A percentile compares a stretch with the other conserved stretches of the same genome.
Conservation (phyloP, 2,113 vertebrate genomes). For the Chlamydotis undulata region DNA sequence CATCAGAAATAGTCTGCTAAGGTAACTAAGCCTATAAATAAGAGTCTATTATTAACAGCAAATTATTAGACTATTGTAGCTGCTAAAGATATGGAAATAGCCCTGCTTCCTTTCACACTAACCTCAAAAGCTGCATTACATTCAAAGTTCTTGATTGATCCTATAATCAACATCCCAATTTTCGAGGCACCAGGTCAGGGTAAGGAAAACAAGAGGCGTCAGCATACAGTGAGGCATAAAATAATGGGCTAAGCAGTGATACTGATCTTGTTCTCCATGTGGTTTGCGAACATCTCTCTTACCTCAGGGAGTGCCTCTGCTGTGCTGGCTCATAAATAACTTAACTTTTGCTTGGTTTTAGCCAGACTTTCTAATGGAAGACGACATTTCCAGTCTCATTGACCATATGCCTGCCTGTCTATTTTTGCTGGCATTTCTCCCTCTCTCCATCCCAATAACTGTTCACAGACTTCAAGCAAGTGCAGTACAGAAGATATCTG, state of each 20-base stretch:
- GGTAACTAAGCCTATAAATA: neutral
- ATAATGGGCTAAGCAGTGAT: neutral
- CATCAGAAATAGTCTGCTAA: neutral
- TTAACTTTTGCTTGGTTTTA: neutral
- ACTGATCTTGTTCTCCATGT: neutral
- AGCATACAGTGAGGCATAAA: neutral
- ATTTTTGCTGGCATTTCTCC: neutral
- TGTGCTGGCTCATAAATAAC: neutral
- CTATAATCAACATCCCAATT: neutral
- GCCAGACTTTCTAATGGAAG: neutral
- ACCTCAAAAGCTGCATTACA: neutral
- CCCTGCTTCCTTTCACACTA: neutral
- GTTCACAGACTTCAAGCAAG: neutral
- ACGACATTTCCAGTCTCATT: neutral
- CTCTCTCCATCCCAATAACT: neutral
- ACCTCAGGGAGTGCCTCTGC: neutral
- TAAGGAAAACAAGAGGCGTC: neutral
- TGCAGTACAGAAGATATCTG: neutral
- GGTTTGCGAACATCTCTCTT: neutral
- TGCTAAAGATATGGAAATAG: neutral
- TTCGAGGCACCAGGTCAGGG: neutral
- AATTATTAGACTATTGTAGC: neutral
- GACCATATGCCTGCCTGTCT: neutral
- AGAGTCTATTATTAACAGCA: neutral
- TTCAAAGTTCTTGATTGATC: neutral